Conservation (phyloP, 92 coral and sea anemone genomes). For the Anthopleura xanthogrammica region DNA sequence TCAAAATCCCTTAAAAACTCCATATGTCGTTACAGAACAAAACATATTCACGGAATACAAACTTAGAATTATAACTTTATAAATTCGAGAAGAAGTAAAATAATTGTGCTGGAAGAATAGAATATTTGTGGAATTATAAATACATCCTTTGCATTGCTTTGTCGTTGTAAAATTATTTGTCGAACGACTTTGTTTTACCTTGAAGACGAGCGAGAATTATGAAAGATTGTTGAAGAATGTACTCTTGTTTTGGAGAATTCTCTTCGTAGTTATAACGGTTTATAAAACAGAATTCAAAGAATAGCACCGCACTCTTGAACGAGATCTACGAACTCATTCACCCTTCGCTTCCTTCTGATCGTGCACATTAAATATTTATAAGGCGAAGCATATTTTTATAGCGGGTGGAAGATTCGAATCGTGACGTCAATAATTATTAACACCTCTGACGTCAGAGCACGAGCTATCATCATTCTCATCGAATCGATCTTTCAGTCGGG, state of each 20-base stretch:
- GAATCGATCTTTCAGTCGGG: not conserved
- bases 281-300: not conserved
- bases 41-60: not conserved
- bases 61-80: not conserved
- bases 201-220: not conserved
- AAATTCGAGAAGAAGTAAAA: not conserved
- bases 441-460: not conserved
- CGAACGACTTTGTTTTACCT: not conserved
- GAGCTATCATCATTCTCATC: not conserved
- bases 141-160: not conserved
- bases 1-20: slow-evolving; percentile 13
- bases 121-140: not conserved
- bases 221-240: not conserved
- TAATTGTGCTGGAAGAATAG: not conserved
- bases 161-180: not conserved
- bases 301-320: not conserved
- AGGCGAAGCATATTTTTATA: not conserved
- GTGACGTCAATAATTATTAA: not conserved
- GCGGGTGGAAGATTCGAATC: not conserved
- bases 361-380: not conserved
- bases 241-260: not conserved
- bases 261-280: not conserved
- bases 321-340: not conserved
- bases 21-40: not conserved
- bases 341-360: not conserved